phyloP scores from a whole-genome alignment of 2,888 invertebrate species.

The Lottia gigantea region DNA sequence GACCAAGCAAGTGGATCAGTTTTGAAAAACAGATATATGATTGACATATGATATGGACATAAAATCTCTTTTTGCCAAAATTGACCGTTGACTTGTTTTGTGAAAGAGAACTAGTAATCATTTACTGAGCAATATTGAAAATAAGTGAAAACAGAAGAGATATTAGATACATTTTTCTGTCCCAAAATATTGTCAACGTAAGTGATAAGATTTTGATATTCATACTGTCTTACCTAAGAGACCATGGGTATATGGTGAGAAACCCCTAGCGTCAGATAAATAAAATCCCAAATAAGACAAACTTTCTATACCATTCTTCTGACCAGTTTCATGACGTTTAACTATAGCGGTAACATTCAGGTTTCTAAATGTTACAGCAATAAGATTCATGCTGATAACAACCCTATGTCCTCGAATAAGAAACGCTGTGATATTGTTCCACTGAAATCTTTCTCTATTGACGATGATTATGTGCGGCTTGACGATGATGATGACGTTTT shows the following conservation, averaged over 20 bases:
- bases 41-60: no score
- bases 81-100: no score
- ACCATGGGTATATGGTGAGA: conserved; percentile 31
- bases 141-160: background rate
- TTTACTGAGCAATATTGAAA: no score
- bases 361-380: conserved; percentile 32
- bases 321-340: conserved; percentile 18
- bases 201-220: background rate
- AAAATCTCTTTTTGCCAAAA: no score
- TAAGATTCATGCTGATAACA: conserved; percentile 26
- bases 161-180: background rate
- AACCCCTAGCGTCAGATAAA: conserved; percentile 32
- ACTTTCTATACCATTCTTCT: conserved; percentile 8
- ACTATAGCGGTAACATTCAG: conserved; percentile 30
- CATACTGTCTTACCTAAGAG: conserved; percentile 28
- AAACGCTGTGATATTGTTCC: conserved; percentile 24
- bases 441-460: conserved; percentile 26
- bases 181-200: background rate
- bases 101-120: no score
- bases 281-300: conserved; percentile 33
- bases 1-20: no score
- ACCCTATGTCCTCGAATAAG: conserved; percentile 28
- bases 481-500: conserved; percentile 31
- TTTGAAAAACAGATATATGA: no score
- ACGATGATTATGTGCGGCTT: conserved; percentile 28